phyloP scores from a whole-genome alignment of 2,888 invertebrate species.

The Lasioglossum oenotherae region DNA sequence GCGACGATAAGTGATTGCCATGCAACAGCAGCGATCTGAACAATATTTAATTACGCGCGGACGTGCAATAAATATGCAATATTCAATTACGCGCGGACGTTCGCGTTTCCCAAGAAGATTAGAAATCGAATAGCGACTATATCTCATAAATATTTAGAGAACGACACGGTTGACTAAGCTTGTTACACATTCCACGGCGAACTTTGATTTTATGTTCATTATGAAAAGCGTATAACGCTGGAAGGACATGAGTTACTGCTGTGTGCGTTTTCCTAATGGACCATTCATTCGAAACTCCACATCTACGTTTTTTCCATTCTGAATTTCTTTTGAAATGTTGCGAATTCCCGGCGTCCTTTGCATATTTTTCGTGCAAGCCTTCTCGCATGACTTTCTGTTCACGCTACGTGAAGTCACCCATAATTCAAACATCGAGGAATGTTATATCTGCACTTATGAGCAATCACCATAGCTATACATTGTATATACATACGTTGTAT shows the following conservation, averaged over 20 bases:
- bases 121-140: slow-evolving; percentile 9
- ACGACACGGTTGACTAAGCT: not conserved
- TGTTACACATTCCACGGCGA: slow-evolving; percentile 6
- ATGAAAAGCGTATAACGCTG: slow-evolving; percentile 6
- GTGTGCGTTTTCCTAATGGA: not conserved
- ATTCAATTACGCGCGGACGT: slow-evolving; percentile 10
- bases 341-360: not conserved
- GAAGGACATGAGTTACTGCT: not conserved
- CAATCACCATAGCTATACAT: not conserved
- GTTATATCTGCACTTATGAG: not conserved
- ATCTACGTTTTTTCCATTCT: not conserved
- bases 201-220: slow-evolving; percentile 6
- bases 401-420: not conserved
- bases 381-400: not conserved
- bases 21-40: not conserved
- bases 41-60: not conserved
- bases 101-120: slow-evolving; percentile 13
- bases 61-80: not conserved
- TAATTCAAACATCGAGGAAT: slow-evolving; percentile 4
- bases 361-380: not conserved
- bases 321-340: not conserved
- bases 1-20: not conserved
- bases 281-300: slow-evolving; percentile 4
- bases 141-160: slow-evolving; percentile 9
- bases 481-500: not conserved